Base-by-base conservation (phyloP, 2,797 vertebrate genomes). In the Alfaro cultratus region DNA sequence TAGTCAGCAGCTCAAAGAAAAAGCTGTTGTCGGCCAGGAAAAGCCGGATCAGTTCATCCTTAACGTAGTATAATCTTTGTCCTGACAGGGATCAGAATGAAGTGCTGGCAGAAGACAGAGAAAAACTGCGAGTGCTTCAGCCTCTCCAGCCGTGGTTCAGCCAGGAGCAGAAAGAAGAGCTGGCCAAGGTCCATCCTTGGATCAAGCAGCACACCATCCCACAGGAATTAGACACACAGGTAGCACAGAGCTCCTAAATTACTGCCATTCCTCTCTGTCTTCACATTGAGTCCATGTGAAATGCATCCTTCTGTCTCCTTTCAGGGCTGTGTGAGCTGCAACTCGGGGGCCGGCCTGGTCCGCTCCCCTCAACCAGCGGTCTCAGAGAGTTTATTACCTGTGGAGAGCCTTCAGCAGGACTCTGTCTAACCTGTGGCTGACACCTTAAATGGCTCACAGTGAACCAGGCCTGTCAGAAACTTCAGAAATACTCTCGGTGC, bases 71-170 rank as follows among this genome's bases (percentile, higher is more conserved):
- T 39, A 3, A 39, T 36, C 29, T 46, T 83, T 77, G 26, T 23
- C 23, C 11, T 80, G 11, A 0, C 88, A 98, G 97, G 93, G 93
- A 95, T 87, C 94, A 93, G 90, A 95, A 92, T 29, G 93, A 95
- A 1, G 96, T 98, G 70, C 88, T 98, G 47, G 96, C 95, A 57
- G 95, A 97, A 80, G 98, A 98, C 91, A 89, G 95, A 76, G 95
- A 96, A 83, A 97, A 96, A 85, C 95, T 99, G 53, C 85, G 83
- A 1, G 90, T 93, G 29, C 94, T 97, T 94, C 93, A 88, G 47
- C 92, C 88, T 51, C 95, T 87, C 72, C 97, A 99, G 94, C 98
- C 97, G 1, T 95, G 93, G 92, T 97, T 98, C 91, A 97, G 88
- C 0, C 92, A 91, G 0, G 91, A 95, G 43, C 98, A 98, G 87